Evolutionary conservation across 2,888 invertebrate genomes (phyloP), one percentile per base, ranked within the genome.

Genomic region (Eupithecia insigniata): DNA sequence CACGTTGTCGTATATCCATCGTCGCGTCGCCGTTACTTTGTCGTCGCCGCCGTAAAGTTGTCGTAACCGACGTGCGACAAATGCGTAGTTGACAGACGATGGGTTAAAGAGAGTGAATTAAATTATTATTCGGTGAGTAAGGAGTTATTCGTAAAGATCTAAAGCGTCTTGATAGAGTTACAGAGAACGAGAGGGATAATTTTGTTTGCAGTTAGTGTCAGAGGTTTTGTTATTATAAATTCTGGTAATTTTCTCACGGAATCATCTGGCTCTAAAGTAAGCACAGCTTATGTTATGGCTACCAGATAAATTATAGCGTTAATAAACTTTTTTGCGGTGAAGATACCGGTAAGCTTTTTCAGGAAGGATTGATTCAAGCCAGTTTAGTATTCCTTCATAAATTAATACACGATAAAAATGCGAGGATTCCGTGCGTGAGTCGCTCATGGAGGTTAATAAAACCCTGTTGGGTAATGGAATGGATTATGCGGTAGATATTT

Each of bases 11-110:
- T 92, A 91, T 87, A 81, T 93, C 93, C 88, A 85, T 92, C 91
- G 85, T 71, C 89, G 81, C 77, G 81, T 86, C 75, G 78, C 81
- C 85, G 91, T 92, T 92, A 89, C 89, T 92, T 89, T 85, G 90
- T 92, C 93, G 88, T 82, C 91, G 82, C 80, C 73, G 80, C 86
- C 90, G 90, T 92, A 91, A 92, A 92, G 81, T 85, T 86, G 92
- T 92, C 90, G 86, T 76, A 72, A 74, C 80, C 80, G 80, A 78
- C 79, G 66, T 60, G 77, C 81, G 84, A 84, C 84, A 82, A 80
- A 82, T 80, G 82, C 78, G 77, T 8, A 14, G 43, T 30, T 65
- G 55, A 71, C 60, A 65, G 71, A 67, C 36, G 64, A 22, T 64
- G 64, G 64, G 64, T 64, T 39, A 64, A 58, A 62, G 46, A 66